Base-by-base conservation (phyloP, 1,140 invertebrate genomes). In the Chymomyza costata region DNA sequence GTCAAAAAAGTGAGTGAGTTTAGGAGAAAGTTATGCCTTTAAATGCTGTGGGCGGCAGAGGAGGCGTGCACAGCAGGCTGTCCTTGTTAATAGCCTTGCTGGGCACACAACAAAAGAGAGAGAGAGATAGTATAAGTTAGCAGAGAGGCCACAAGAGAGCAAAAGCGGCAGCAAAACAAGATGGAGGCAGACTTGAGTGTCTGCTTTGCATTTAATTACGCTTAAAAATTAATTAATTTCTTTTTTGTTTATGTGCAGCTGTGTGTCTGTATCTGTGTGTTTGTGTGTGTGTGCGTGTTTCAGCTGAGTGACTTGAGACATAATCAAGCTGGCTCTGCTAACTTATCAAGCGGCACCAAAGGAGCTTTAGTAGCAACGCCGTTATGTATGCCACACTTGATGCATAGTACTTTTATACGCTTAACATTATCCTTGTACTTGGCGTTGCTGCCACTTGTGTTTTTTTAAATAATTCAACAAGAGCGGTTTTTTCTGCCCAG, bases 171-270 rank as follows among this genome's bases (percentile, higher is more conserved):
- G 17, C 39, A 58, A 25, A 8, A 25, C 21, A 25, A 25, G 3
- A 25, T 25, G 21, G 43, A 30, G 14, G 14, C 19, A 16, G 7
- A 34, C 30, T 38, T 18, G 60, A 37, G 41, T 45, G 25, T 51
- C 73, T 80, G 71, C 66, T 78, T 78, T 78, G 73, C 73, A 78
- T 78, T 78, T 78, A 78, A 78, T 78, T 78, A 78, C 73, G 73
- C 73, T 78, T 80, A 78, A 78, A 78, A 78, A 78, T 78, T 78
- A 78, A 78, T 78, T 78, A 78, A 78, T 73, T 80, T 78, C 73
- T 80, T 78, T 80, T 80, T 78, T 78, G 63, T 67, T 48, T 49
- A 49, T 13, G 59, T 18, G 37, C 64, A n/a, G n/a, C n/a, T n/a
- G n/a, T n/a, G n/a, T 25, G 3, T 25, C 8, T 8, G 21, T 25